Base-by-base conservation (phyloP, 2,888 invertebrate genomes). In the Heliconius aoede region DNA sequence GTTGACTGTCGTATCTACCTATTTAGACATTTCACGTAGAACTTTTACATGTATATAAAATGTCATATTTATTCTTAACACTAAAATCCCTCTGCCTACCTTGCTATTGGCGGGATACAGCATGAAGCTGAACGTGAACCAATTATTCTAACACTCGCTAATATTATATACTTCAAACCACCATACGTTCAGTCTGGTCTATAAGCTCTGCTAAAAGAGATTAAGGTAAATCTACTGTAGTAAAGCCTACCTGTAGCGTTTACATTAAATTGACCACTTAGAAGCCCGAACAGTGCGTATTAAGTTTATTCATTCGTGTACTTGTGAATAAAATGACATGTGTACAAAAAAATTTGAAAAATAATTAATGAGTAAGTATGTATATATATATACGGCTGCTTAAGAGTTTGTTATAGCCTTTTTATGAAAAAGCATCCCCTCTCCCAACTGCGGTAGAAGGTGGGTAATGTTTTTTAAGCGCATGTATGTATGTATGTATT, bases 261-360 rank as follows among this genome's bases (percentile, higher is more conserved):
- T 28, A 69, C 4, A 46, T 69, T 30, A 55, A 69, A 69, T 69
- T 69, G 69, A 69, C 30, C 55, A 55, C 30, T 69, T 30, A 30
- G 30, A 55, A 51, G 18, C 21, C 55, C 2, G 69, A 55, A 21
- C n/a, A 13, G 28, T 69, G 30, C 21, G 30, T 30, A n/a, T 55
- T n/a, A 13, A 15, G n/a, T 26, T 3, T 51, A 21, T 5, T 21
- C 11, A 15, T 26, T 51, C n/a, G 30, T 30, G 51, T 28, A 7
- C 24, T 30, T 11, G n/a, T 8, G 9, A n/a, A 55, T 55, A 55
- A 55, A 55, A 55, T n/a, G 3, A n/a, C 55, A n/a, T n/a, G 55
- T 55, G 13, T 46, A 46, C 21, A 7, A 18, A 46, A 13, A 40
- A 15, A 40, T 40, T 40, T 0, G 15, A 40, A 40, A 40, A 15